A percentile compares a stretch with the other conserved stretches of the same genome.
These are phyloP conservation scores for Drosophila insularis DNA, from an alignment of 1,140 invertebrate genomes.

Conservation along the genomic window DNA sequence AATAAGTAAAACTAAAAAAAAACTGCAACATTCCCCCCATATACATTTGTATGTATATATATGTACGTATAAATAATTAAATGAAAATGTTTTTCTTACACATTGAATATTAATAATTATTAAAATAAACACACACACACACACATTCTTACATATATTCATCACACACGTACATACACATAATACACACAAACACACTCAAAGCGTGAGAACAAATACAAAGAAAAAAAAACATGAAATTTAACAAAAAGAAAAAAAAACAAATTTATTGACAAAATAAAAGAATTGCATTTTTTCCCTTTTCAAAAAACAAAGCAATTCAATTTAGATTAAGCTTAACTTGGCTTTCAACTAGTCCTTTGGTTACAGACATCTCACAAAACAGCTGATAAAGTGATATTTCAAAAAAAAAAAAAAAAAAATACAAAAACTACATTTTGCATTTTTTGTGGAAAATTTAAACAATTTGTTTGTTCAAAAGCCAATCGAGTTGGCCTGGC, in stretches of 20 bases:
- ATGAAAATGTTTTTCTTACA: slow-evolving; percentile 24
- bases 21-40: slow-evolving; percentile 9
- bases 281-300: slow-evolving; percentile 65
- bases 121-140: slow-evolving; percentile 27
- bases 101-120: slow-evolving; percentile 7
- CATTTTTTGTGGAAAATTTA: too few relatives aligned
- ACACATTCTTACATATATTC: slow-evolving; percentile 1
- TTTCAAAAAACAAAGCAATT: too few relatives aligned
- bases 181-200: slow-evolving; percentile 18
- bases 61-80: background rate
- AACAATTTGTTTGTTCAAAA: too few relatives aligned
- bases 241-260: slow-evolving; percentile 48
- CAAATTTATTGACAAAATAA: slow-evolving; percentile 68
- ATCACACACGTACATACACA: slow-evolving; percentile 4
- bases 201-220: slow-evolving; percentile 19
- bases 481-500: too few relatives aligned
- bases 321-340: too few relatives aligned
- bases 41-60: background rate
- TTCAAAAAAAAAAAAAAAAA: too few relatives aligned
- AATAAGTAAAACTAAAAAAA: slow-evolving; percentile 1
- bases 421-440: too few relatives aligned
- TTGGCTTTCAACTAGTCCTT: too few relatives aligned
- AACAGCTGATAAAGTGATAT: too few relatives aligned
- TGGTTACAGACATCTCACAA: too few relatives aligned
- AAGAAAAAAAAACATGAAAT: slow-evolving; percentile 41